Evolutionary conservation across 37 sponge, comb jelly and placozoan species (phyloP).

Genomic region (Beroe forskalii): DNA sequence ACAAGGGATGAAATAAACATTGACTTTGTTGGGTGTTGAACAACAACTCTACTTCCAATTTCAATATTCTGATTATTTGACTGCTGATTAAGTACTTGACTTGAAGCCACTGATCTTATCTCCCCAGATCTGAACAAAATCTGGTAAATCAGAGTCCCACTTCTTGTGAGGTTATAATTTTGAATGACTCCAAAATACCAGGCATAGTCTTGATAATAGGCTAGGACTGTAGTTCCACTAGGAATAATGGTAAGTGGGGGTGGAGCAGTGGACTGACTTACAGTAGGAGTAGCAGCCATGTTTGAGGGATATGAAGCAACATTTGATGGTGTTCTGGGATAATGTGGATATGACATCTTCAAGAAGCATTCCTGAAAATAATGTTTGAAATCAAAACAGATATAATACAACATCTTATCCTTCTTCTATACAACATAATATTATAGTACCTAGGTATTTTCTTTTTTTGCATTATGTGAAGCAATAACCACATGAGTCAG

Average conservation of each 20-base stretch:
- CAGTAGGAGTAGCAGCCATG: neutral
- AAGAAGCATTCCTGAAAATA: neutral
- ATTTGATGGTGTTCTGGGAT: constrained; percentile 27
- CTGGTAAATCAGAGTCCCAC: constrained; percentile 15
- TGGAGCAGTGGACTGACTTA: neutral
- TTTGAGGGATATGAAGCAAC: constrained; percentile 26
- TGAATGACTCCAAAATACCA: constrained; percentile 61
- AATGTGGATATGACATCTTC: constrained; percentile 48
- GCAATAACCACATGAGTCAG: no score
- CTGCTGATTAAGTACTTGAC: constrained; percentile 30
- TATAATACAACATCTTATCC: no score
- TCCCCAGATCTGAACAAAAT: constrained; percentile 48
- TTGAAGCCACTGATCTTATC: constrained; percentile 25
- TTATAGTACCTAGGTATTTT: no score
- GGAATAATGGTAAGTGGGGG: constrained; percentile 57
- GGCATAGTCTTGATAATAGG: constrained; percentile 62
- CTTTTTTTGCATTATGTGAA: no score
- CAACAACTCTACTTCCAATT: constrained; percentile 51
- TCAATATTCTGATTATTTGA: constrained; percentile 61
- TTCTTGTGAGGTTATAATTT: constrained; percentile 33
- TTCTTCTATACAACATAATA: no score
- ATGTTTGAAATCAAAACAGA: no score
- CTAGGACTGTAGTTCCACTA: constrained; percentile 34
- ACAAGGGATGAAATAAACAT: constrained; percentile 56
- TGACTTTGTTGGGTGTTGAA: constrained; percentile 54